These are phyloP conservation scores for Microvelia longipes DNA, from an alignment of 1,140 invertebrate genomes.

Conservation along the genomic window DNA sequence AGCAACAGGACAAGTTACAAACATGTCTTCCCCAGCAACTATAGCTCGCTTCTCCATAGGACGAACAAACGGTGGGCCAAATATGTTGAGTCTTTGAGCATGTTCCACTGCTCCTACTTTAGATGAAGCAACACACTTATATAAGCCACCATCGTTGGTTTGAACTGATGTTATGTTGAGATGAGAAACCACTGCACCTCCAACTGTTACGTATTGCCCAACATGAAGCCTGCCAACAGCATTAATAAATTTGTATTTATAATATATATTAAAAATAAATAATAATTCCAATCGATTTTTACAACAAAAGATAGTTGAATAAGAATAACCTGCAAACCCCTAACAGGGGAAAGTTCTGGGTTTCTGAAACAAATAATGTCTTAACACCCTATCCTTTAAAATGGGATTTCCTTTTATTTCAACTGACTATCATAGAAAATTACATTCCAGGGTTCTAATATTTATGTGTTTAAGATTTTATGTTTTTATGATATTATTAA, in stretches of 20 bases:
- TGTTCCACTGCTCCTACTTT: slow-evolving; percentile 81
- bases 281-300: no score
- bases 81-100: slow-evolving; percentile 75
- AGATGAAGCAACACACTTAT: slow-evolving; percentile 79
- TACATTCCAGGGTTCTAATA: no score
- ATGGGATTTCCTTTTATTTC: no score
- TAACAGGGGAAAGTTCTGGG: no score
- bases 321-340: neutral
- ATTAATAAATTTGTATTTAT: neutral
- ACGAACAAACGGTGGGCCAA: slow-evolving; percentile 75
- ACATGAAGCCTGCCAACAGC: slow-evolving; percentile 43
- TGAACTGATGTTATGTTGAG: slow-evolving; percentile 83
- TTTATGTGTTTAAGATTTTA: no score
- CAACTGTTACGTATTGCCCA: slow-evolving; percentile 71
- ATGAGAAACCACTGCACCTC: slow-evolving; percentile 84
- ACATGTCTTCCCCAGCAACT: slow-evolving; percentile 75
- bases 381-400: no score
- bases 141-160: slow-evolving; percentile 84
- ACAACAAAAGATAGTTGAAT: neutral
- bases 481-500: no score
- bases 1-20: slow-evolving; percentile 81
- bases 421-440: no score
- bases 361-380: no score
- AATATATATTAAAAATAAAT: no score
- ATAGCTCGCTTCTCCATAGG: slow-evolving; percentile 89